phyloP scores from a whole-genome alignment of 1,140 invertebrate species.

The Drosophila paulistorum region DNA sequence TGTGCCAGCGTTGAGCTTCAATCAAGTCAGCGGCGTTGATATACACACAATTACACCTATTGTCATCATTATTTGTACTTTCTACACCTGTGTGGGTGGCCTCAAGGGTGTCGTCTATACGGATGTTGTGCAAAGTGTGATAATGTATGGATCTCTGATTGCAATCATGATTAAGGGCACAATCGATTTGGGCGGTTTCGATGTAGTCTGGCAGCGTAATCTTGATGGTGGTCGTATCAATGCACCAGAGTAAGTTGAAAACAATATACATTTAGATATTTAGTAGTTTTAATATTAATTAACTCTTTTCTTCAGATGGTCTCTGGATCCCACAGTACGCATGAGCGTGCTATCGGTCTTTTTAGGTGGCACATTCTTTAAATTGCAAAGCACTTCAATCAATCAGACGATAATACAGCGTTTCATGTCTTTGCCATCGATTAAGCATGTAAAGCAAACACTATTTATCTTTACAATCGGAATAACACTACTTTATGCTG shows the following conservation, averaged over 20 bases:
- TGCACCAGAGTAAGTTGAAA: conserved; percentile 87
- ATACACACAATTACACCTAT: conserved; percentile 91
- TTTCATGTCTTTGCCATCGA: conserved; percentile 85
- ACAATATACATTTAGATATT: background rate
- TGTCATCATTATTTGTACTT: conserved; percentile 93
- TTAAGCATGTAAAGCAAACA: conserved; percentile 74
- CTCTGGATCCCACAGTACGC: conserved; percentile 87
- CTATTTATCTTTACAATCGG: conserved; percentile 86
- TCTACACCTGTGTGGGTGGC: conserved; percentile 96
- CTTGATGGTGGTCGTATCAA: conserved; percentile 89
- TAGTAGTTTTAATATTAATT: background rate
- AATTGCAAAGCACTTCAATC: conserved; percentile 92
- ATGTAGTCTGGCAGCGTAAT: conserved; percentile 88
- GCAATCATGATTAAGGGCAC: conserved; percentile 92
- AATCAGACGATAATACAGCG: conserved; percentile 94
- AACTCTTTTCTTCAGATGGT: conserved; percentile 84
- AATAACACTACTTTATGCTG: conserved; percentile 85
- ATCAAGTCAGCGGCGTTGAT: conserved; percentile 93
- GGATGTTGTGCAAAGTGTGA: conserved; percentile 92
- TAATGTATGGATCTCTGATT: conserved; percentile 93
- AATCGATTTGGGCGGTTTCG: conserved; percentile 90
- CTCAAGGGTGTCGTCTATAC: conserved; percentile 97
- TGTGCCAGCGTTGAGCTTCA: conserved; percentile 92
- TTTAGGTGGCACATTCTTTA: conserved; percentile 92
- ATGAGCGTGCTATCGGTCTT: conserved; percentile 91